Conservation (phyloP, 2,888 invertebrate species). For the Stramonita haemastoma region DNA sequence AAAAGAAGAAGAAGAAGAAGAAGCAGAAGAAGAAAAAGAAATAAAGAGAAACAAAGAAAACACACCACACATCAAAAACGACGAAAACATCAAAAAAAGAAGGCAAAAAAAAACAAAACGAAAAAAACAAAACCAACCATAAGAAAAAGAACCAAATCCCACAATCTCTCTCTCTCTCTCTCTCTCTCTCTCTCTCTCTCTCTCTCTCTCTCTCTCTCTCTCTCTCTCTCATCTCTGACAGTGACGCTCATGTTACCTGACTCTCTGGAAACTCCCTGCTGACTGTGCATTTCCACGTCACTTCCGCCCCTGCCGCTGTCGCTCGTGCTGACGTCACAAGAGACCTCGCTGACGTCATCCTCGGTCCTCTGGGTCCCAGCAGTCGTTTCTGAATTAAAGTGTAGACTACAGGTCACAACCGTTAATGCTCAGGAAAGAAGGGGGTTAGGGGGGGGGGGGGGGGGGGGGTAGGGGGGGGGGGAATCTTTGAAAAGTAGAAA, state of each 20-base stretch:
- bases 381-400: constrained; percentile 12
- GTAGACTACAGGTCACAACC: background rate
- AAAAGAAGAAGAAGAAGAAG: too few relatives aligned
- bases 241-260: constrained; percentile 43
- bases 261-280: constrained; percentile 51
- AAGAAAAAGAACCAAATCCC: too few relatives aligned
- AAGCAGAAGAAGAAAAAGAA: too few relatives aligned
- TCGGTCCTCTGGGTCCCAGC: constrained; percentile 43
- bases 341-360: constrained; percentile 53
- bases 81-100: too few relatives aligned
- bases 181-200: too few relatives aligned
- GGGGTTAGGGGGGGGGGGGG: too few relatives aligned
- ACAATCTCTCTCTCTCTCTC: too few relatives aligned
- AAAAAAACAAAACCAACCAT: background rate
- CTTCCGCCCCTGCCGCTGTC: constrained; percentile 58
- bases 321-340: constrained; percentile 54
- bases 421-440: background rate
- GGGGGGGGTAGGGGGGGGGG: too few relatives aligned
- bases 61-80: too few relatives aligned
- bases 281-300: constrained; percentile 56
- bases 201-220: background rate
- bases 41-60: too few relatives aligned
- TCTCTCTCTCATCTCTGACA: too few relatives aligned
- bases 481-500: too few relatives aligned
- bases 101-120: background rate